Evolutionary conservation across 2,888 invertebrate genomes (phyloP).

Genomic region (Leucania comma): DNA sequence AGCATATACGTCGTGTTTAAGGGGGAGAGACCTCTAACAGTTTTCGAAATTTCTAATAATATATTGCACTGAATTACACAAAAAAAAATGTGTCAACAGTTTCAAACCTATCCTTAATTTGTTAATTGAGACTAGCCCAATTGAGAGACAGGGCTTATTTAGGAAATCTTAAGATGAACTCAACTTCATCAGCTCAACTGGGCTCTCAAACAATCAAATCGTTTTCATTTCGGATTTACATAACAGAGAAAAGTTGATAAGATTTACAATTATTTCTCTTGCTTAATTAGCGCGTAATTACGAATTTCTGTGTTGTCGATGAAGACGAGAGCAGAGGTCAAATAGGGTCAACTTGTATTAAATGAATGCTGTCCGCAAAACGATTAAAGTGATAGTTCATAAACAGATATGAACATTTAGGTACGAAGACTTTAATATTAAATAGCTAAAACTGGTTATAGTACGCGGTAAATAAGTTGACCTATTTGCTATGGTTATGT

Average conservation of each 20-base stretch:
- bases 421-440: not conserved
- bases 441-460: not conserved
- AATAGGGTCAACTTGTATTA: slow-evolving; percentile 27
- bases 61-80: too few relatives aligned
- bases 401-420: not conserved
- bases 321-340: slow-evolving; percentile 11
- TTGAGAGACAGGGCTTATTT: not conserved
- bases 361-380: slow-evolving; percentile 13
- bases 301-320: slow-evolving; percentile 1
- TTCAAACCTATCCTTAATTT: too few relatives aligned
- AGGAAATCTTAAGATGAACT: not conserved
- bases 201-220: too few relatives aligned
- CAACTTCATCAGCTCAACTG: too few relatives aligned
- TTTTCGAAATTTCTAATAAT: too few relatives aligned
- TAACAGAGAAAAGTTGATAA: not conserved
- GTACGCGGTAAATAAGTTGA: too few relatives aligned
- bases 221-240: not conserved
- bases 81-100: too few relatives aligned
- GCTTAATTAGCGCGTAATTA: slow-evolving; percentile 9
- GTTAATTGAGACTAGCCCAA: too few relatives aligned
- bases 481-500: too few relatives aligned
- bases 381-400: slow-evolving; percentile 10
- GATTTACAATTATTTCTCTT: not conserved
- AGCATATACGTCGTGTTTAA: too few relatives aligned
- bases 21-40: too few relatives aligned